A percentile compares a stretch with the other conserved stretches of the same genome.
Conservation (phyloP, 2,113 vertebrate genomes). For the Equus quagga region DNA sequence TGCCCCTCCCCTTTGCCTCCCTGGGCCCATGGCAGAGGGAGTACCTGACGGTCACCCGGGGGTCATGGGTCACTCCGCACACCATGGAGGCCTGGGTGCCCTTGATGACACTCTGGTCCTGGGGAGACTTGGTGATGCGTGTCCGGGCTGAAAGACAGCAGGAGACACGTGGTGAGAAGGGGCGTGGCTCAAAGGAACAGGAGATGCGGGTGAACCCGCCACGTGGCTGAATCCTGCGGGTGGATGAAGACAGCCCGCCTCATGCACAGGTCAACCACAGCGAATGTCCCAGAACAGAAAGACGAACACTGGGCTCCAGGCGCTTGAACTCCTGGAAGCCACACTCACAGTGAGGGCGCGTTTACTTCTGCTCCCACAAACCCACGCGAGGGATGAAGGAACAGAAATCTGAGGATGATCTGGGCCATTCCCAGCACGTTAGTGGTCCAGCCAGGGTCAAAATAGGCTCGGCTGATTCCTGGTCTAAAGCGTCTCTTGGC, state of each 20-base stretch:
- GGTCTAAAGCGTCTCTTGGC: rapidly evolving
- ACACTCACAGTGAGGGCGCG: rapidly evolving
- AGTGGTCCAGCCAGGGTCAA: not conserved
- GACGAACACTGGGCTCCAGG: rapidly evolving
- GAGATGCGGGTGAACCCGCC: rapidly evolving
- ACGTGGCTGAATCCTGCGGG: rapidly evolving
- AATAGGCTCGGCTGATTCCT: rapidly evolving
- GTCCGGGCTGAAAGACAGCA: conserved; percentile 91
- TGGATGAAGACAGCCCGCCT: rapidly evolving
- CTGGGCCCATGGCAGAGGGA: not conserved
- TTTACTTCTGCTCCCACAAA: not conserved
- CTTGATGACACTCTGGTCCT: conserved; percentile 98
- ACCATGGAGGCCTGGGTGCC: conserved; percentile 97
- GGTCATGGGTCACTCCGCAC: conserved; percentile 96
- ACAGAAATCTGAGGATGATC: rapidly evolving
- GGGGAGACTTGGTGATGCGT: conserved; percentile 93
- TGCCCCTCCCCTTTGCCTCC: not conserved
- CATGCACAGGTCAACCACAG: rapidly evolving
- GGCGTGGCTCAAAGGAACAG: rapidly evolving
- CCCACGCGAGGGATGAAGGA: rapidly evolving
- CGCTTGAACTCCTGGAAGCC: not conserved
- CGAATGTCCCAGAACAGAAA: rapidly evolving
- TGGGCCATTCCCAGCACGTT: rapidly evolving
- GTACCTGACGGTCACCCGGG: conserved; percentile 94
- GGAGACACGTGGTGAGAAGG: not conserved